phyloP scores from a whole-genome alignment of 2,113 vertebrate genomes.

The Carlito syrichta region DNA sequence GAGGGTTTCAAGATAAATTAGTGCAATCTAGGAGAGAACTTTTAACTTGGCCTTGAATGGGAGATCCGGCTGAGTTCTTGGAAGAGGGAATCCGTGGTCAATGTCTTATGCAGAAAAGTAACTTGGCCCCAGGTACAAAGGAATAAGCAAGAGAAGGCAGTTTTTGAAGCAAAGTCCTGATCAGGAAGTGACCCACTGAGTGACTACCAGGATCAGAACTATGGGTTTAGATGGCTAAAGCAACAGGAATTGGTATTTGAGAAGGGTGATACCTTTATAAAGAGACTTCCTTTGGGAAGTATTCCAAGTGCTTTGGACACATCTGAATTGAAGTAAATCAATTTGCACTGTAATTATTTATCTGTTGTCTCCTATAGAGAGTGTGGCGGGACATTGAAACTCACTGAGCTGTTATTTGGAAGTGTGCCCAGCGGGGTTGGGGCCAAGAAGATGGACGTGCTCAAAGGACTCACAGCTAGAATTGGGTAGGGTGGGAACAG shows the following conservation, averaged over 20 bases:
- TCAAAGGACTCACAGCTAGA: neutral
- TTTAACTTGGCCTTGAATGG: neutral
- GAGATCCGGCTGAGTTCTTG: neutral
- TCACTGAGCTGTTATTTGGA: neutral
- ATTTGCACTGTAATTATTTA: neutral
- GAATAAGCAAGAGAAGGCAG: neutral
- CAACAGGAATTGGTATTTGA: neutral
- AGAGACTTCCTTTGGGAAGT: neutral
- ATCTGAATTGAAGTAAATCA: neutral
- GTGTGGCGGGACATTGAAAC: rapidly evolving
- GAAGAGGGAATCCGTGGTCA: neutral
- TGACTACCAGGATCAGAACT: neutral
- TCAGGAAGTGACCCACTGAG: neutral
- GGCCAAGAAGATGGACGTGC: neutral
- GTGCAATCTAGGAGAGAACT: neutral
- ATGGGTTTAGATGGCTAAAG: neutral
- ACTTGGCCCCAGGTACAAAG: neutral
- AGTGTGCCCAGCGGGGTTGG: neutral
- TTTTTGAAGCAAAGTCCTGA: neutral
- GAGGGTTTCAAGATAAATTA: neutral
- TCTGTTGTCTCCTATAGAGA: neutral
- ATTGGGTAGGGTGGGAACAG: neutral
- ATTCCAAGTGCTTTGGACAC: neutral
- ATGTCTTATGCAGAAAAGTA: neutral
- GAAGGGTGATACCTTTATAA: neutral